phyloP scores from a whole-genome alignment of 2,797 vertebrate genomes.

The Forpus xanthops region DNA sequence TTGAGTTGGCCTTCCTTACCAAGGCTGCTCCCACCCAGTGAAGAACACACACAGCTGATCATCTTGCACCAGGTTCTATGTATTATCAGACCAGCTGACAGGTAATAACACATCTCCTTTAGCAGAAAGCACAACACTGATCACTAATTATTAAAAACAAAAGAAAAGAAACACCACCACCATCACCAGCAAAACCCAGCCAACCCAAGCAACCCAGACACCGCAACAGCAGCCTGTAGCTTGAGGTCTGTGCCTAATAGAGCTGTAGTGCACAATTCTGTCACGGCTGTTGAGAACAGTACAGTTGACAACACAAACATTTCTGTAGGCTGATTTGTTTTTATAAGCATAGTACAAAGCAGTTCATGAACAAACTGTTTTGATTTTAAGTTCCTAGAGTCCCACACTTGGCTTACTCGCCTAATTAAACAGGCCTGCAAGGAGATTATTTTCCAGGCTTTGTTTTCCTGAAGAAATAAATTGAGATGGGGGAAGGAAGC shows the following conservation, averaged over 20 bases:
- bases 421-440: neutral
- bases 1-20: neutral
- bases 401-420: neutral
- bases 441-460: neutral
- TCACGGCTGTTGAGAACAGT: neutral
- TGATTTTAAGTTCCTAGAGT: neutral
- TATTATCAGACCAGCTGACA: conserved; percentile 80
- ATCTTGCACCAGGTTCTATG: conserved; percentile 65
- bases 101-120: neutral
- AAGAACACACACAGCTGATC: conserved; percentile 29
- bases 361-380: neutral
- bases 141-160: conserved; percentile 14
- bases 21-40: conserved; percentile 3
- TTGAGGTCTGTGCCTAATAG: neutral
- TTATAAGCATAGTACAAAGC: neutral
- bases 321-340: neutral
- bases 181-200: neutral
- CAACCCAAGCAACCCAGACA: too few species aligned
- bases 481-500: neutral
- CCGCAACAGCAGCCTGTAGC: neutral
- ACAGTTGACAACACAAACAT: neutral
- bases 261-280: neutral
- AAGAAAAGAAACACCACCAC: neutral
- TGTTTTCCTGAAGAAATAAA: neutral
- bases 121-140: conserved; percentile 31